Conservation (phyloP, 1,140 invertebrate species). For the Drosophila mayri region DNA sequence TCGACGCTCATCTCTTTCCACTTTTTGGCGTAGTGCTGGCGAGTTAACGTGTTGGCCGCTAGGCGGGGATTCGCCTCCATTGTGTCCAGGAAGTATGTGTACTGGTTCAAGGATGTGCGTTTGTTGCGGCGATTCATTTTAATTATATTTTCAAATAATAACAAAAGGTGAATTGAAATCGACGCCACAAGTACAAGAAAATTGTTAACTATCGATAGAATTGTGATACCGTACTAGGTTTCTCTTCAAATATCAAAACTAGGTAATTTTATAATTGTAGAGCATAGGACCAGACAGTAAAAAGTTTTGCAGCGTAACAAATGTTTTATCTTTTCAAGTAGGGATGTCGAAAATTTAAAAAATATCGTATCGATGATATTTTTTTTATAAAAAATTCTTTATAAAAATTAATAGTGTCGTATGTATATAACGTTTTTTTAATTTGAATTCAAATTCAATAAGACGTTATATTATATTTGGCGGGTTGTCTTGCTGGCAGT, state of each 20-base stretch:
- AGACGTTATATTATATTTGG: too few relatives aligned
- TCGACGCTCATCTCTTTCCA: constrained; percentile 77
- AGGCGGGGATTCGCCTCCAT: constrained; percentile 79
- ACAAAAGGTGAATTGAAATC: constrained; percentile 33
- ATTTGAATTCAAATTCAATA: too few relatives aligned
- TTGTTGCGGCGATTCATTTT: constrained; percentile 81
- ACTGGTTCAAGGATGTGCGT: constrained; percentile 75
- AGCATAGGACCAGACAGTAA: too few relatives aligned
- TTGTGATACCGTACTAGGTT: background rate
- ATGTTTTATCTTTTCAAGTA: too few relatives aligned
- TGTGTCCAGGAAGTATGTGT: constrained; percentile 75
- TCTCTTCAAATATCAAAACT: constrained; percentile 1
- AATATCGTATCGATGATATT: too few relatives aligned
- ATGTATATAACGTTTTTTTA: too few relatives aligned
- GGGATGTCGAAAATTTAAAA: too few relatives aligned
- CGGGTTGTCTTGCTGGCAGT: too few relatives aligned
- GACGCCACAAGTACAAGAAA: constrained; percentile 29
- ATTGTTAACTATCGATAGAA: constrained; percentile 15
- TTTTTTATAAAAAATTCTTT: too few relatives aligned
- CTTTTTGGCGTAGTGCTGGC: constrained; percentile 66
- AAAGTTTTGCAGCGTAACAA: too few relatives aligned
- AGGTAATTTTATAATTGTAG: background rate
- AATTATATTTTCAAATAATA: constrained; percentile 20
- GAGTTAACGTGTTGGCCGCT: constrained; percentile 62
- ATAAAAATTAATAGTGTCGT: too few relatives aligned